phyloP scores from a whole-genome alignment of 2,888 invertebrate genomes.

The Cephus pulcher region DNA sequence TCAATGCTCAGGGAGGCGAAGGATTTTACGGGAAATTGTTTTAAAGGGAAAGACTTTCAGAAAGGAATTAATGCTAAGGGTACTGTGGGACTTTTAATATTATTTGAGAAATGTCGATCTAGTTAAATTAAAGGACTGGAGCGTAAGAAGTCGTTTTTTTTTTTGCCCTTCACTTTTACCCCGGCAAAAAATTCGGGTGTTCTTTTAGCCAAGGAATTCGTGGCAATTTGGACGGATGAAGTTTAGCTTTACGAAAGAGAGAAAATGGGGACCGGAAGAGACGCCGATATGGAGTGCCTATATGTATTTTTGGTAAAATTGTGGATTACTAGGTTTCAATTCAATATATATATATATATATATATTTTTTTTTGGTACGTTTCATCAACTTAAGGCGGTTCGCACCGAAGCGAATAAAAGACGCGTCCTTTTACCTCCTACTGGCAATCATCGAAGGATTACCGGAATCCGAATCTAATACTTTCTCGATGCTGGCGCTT shows the following conservation, averaged over 20 bases:
- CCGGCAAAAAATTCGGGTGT: not conserved
- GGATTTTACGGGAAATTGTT: not conserved
- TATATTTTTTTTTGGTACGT: not conserved
- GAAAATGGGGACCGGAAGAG: not conserved
- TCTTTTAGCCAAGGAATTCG: not conserved
- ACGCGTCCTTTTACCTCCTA: not conserved
- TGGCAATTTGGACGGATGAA: too few species aligned
- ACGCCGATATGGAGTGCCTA: not conserved
- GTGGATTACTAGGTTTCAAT: not conserved
- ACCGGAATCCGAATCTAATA: slow-evolving; percentile 32
- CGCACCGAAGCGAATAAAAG: not conserved
- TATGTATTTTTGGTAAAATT: not conserved
- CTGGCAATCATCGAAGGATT: slow-evolving; percentile 30
- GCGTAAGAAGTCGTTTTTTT: not conserved
- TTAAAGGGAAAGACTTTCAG: not conserved
- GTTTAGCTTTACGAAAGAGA: not conserved
- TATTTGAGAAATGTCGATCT: not conserved
- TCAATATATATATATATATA: not conserved
- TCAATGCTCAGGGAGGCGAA: not conserved
- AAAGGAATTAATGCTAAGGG: not conserved
- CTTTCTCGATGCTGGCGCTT: slow-evolving; percentile 20
- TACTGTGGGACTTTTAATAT: not conserved
- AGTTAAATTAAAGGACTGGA: not conserved
- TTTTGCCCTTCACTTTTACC: not conserved
- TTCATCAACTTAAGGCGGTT: not conserved